Percentiles rank a stretch among this genome's conserved stretches.
Evolutionary conservation across 2,797 vertebrate genomes (phyloP).

Genomic region (Chrysocyon brachyurus): DNA sequence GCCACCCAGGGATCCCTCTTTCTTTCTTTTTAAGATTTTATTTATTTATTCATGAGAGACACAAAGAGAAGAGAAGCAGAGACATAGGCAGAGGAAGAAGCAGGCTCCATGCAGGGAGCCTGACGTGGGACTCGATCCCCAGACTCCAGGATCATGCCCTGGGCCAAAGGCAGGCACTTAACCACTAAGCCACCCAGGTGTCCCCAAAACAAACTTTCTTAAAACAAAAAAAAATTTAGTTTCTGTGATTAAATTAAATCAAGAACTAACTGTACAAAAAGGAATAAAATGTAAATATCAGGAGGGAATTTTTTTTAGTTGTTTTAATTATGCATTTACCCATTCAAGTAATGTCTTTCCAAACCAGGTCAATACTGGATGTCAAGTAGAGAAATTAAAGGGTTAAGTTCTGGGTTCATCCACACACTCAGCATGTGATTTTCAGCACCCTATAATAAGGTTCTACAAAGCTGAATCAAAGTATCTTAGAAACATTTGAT

Average conservation of each 20-base stretch:
- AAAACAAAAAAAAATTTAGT: neutral
- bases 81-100: too few species aligned
- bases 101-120: too few species aligned
- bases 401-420: neutral
- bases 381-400: constrained; percentile 4
- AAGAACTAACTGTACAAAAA: neutral
- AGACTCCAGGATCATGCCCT: too few species aligned
- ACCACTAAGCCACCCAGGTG: too few species aligned
- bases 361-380: constrained; percentile 3
- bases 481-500: neutral
- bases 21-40: neutral
- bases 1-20: neutral
- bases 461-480: neutral
- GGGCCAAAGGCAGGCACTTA: too few species aligned
- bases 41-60: too few species aligned
- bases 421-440: neutral
- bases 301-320: neutral
- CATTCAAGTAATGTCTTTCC: neutral
- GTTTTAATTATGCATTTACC: constrained; percentile 29
- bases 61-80: too few species aligned
- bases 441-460: neutral
- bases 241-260: constrained; percentile 33
- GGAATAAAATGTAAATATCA: neutral
- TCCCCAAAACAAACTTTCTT: neutral
- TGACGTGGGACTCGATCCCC: too few species aligned